These are phyloP conservation scores for Lucilia sericata DNA, from an alignment of 1,140 invertebrate genomes.

Conservation along the genomic window DNA sequence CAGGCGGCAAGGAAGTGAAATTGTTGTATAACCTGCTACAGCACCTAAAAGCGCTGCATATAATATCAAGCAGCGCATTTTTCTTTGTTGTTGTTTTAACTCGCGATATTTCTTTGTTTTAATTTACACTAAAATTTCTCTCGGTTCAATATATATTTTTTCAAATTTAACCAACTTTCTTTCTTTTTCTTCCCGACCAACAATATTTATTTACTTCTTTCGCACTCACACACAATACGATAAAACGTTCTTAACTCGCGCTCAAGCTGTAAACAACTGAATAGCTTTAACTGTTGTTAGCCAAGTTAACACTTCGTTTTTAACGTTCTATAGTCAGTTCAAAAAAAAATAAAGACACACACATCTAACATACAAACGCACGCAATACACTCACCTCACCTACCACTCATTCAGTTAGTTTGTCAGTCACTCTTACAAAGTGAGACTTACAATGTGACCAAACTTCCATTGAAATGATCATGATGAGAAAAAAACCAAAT, in stretches of 20 bases:
- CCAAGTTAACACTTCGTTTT: constrained; percentile 46
- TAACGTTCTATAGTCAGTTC: constrained; percentile 27
- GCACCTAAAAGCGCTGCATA: constrained; percentile 40
- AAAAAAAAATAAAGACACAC: background rate
- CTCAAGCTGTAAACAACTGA: constrained; percentile 61
- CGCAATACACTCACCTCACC: background rate
- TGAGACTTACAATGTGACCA: background rate
- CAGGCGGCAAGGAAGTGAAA: background rate
- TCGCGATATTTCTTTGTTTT: background rate
- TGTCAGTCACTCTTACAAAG: background rate
- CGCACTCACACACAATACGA: background rate
- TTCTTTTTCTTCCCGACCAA: constrained; percentile 8
- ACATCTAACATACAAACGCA: background rate
- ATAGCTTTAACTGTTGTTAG: constrained; percentile 46
- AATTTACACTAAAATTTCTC: background rate
- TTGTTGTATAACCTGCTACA: background rate
- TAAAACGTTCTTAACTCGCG: constrained; percentile 58
- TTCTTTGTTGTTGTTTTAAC: background rate
- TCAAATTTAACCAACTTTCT: background rate
- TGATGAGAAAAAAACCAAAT: background rate
- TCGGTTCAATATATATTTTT: background rate
- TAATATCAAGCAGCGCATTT: constrained; percentile 37
- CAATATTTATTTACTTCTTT: background rate
- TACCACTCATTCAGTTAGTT: background rate
- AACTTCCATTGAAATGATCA: background rate